Percentiles rank a stretch among this genome's conserved stretches.
Evolutionary conservation across 1,140 invertebrate genomes (phyloP).

Genomic region (Microplitis demolitor): DNA sequence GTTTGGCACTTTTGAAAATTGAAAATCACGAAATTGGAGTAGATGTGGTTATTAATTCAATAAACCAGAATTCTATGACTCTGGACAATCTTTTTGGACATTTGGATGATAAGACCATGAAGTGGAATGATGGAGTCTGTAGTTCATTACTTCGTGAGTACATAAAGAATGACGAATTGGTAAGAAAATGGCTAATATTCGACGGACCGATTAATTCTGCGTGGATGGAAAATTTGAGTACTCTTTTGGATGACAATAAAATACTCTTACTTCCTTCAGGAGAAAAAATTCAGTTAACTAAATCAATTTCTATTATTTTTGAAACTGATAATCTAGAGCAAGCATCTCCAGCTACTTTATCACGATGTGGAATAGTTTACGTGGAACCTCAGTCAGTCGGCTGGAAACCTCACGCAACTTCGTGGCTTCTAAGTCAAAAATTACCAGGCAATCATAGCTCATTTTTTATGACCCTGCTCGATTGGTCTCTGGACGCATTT

Average conservation of each 20-base stretch:
- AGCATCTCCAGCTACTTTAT: conserved; percentile 68
- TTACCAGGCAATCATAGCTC: not conserved
- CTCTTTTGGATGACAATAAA: conserved; percentile 71
- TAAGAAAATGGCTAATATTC: conserved; percentile 65
- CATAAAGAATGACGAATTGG: conserved; percentile 41
- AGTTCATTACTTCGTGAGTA: conserved; percentile 51
- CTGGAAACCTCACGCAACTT: conserved; percentile 55
- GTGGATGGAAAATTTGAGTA: conserved; percentile 74
- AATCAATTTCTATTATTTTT: conserved; percentile 69
- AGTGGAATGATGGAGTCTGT: conserved; percentile 69
- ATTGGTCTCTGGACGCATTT: conserved; percentile 65
- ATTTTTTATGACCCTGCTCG: conserved; percentile 54
- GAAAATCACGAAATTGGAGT: conserved; percentile 47
- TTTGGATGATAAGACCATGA: not conserved
- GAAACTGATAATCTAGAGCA: conserved; percentile 69
- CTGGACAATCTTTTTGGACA: conserved; percentile 8
- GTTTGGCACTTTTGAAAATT: conserved; percentile 59
- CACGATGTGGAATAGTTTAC: conserved; percentile 73
- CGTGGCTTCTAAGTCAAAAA: conserved; percentile 56
- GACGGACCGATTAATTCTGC: conserved; percentile 72
- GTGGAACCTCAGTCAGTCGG: conserved; percentile 62
- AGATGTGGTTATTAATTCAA: conserved; percentile 56
- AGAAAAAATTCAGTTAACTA: conserved; percentile 67
- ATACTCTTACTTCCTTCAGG: conserved; percentile 62
- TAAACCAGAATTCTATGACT: conserved; percentile 65